Base-by-base conservation (phyloP, 1,140 invertebrate genomes). In the Idris sp. region DNA sequence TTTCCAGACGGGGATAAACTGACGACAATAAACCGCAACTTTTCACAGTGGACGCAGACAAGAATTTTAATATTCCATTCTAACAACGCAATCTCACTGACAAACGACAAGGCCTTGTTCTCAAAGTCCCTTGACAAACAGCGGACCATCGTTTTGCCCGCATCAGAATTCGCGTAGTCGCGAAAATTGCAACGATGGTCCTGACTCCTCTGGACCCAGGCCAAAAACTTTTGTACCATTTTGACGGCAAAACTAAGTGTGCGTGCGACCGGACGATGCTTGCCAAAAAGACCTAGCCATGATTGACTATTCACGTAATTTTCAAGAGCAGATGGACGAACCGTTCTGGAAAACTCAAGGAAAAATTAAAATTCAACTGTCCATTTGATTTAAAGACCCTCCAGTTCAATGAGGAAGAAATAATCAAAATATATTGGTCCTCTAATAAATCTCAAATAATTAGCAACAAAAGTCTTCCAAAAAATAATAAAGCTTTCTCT, bases 241-340 rank as follows among this genome's bases (percentile, higher is more conserved):
- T 80, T 79, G 81, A 77, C 77, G 76, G 71, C 74, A 56, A 81
- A 81, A 83, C 79, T 79, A 81, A 82, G 79, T 76, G 76, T 68
- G 68, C 78, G 77, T 68, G 51, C 75, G 48, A 43, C 28, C 58
- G 41, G 35, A 33, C 38, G 19, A 26, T 54, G 18, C 10, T 31
- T 44, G 43, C 58, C 72, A 75, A 62, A 68, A 75, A 49, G 62
- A 65, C 48, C 46, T 22, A 62, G 40, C n/a, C 44, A 58, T 67
- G 71, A 74, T 61, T 65, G 69, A 65, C 59, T 73, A 59, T 64
- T 64, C 68, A 51, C 51, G 68, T 44, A 40, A n/a, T n/a, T n/a
- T n/a, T n/a, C n/a, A n/a, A n/a, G n/a, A n/a, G n/a, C n/a, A n/a
- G n/a, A n/a, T n/a, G n/a, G n/a, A n/a, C n/a, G n/a, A n/a, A n/a